Percentiles rank a stretch among this genome's conserved stretches.
Evolutionary conservation across 1,140 invertebrate species (phyloP).

Genomic region (Drosophila quadrilineata): DNA sequence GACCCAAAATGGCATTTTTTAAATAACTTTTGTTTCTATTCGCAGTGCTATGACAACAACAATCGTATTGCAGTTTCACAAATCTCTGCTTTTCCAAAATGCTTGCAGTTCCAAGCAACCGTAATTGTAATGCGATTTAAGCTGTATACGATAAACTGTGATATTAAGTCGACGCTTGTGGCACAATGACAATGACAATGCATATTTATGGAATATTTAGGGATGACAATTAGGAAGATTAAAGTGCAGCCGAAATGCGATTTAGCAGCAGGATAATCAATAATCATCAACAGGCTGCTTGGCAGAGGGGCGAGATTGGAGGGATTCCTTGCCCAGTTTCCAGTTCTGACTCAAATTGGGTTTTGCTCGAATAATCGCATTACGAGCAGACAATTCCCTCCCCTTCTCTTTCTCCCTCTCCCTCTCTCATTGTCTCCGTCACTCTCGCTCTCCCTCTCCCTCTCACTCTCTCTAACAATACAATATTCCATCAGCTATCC

Average conservation of each 20-base stretch:
- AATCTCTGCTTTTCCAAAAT: no score
- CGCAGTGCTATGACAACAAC: no score
- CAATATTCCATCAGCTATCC: neutral
- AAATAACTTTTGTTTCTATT: no score
- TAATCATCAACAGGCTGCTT: neutral
- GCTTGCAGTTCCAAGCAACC: no score
- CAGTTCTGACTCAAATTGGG: conserved; percentile 7
- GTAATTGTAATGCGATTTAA: no score
- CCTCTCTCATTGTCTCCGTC: neutral
- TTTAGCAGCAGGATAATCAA: neutral
- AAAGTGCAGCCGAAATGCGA: neutral
- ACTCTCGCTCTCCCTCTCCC: neutral
- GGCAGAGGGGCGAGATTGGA: no score
- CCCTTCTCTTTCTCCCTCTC: neutral
- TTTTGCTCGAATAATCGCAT: conserved; percentile 2
- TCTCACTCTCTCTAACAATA: neutral
- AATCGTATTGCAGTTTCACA: no score
- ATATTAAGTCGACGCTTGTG: no score
- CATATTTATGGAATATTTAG: neutral
- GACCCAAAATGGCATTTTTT: no score
- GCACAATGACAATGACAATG: no score
- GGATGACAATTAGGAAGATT: conserved; percentile 8
- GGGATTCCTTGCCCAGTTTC: no score
- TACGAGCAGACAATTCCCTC: neutral
- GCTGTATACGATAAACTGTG: no score